phyloP scores from a whole-genome alignment of 2,113 vertebrate species.

The Panurus biarmicus region DNA sequence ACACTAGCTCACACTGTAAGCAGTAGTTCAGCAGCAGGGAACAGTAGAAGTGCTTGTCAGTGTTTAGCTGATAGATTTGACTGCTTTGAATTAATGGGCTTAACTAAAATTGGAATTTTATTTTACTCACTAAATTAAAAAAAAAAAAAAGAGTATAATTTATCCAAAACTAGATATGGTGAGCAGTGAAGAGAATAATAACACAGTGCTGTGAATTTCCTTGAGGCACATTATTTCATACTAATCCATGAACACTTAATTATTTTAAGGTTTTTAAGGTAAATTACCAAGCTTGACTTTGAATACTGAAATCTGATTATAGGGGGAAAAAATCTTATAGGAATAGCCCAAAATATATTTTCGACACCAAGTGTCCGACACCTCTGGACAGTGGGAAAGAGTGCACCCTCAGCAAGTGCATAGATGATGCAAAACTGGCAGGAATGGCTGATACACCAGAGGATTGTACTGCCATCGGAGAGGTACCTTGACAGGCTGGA shows the following conservation, averaged over 20 bases:
- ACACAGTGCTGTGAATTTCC: background rate
- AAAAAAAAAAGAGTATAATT: background rate
- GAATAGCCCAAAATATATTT: background rate
- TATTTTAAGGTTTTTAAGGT: background rate
- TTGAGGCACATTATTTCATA: background rate
- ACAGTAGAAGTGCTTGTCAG: background rate
- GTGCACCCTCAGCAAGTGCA: background rate
- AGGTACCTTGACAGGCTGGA: background rate
- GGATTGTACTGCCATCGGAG: background rate
- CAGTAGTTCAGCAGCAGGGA: background rate
- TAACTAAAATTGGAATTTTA: background rate
- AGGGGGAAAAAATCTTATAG: background rate
- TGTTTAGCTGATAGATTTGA: conserved; percentile 9
- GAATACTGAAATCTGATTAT: background rate
- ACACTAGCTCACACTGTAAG: background rate
- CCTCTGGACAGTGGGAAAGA: background rate
- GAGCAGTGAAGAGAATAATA: background rate
- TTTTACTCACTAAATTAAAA: background rate
- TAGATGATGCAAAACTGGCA: background rate
- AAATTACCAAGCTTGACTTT: background rate
- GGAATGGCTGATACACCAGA: background rate
- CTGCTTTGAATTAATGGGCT: background rate
- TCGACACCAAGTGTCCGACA: background rate
- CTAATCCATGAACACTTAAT: background rate
- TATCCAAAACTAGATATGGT: background rate